Conservation (phyloP, 2,113 vertebrate species). For the Myiopsitta monachus region DNA sequence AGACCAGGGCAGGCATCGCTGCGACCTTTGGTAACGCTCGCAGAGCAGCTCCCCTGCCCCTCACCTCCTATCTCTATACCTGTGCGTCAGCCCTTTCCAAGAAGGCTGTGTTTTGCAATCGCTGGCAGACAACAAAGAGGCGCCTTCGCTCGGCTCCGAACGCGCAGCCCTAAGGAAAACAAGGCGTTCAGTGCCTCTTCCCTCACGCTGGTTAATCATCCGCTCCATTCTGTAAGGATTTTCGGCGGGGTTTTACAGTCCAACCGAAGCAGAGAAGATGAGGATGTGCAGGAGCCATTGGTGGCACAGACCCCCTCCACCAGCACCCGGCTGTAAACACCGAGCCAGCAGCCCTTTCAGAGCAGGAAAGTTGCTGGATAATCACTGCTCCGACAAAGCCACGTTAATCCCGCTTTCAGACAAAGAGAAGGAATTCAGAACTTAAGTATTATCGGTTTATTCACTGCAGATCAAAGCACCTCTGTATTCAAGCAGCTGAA, state of each 20-base stretch:
- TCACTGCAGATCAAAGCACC: constrained; percentile 32
- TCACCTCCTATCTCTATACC: background rate
- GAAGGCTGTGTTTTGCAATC: background rate
- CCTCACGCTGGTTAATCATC: background rate
- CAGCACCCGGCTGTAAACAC: background rate
- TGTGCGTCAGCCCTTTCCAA: constrained; percentile 11
- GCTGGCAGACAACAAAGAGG: constrained; percentile 19
- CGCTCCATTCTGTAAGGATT: background rate
- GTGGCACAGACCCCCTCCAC: background rate
- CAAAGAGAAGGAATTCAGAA: constrained; percentile 26
- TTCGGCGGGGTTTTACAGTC: background rate
- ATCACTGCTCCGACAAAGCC: background rate
- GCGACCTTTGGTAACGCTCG: background rate
- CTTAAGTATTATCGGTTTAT: constrained; percentile 29
- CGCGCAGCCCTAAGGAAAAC: background rate
- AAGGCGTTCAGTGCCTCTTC: background rate
- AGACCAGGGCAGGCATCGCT: background rate
- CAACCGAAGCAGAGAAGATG: background rate
- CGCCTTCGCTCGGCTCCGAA: background rate
- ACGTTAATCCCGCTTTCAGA: background rate
- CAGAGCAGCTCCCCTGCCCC: background rate
- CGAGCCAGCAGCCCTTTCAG: background rate
- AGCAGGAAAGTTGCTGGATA: background rate
- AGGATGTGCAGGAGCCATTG: background rate
- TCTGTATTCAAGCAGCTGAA: constrained; percentile 6